Base-by-base conservation (phyloP, 2,113 vertebrate species). In the Mastomys coucha region DNA sequence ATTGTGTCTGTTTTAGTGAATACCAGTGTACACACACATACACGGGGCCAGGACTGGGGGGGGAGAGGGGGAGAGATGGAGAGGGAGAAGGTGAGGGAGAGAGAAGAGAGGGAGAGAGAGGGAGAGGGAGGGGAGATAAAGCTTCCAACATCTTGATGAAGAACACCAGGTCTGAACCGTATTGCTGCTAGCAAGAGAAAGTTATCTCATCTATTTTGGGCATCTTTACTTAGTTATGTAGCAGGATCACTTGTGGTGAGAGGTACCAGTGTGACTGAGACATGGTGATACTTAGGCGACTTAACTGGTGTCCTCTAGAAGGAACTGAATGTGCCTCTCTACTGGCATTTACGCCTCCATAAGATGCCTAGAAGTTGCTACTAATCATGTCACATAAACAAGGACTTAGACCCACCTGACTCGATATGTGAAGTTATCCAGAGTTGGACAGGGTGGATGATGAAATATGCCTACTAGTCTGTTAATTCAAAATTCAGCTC, bases 281-380 rank as follows among this genome's bases (percentile, higher is more conserved):
- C 13, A 17, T 10, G 1, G 28, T 1, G 8, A 14, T 73, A 0
- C 10, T 42, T 76, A 67, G 14, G 22, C 26, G 51, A 65, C 49
- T 65, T 65, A 73, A 80, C 36, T 39, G 53, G 20, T 75, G 1
- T n/a, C 63, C 67, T 49, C 2, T 22, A 26, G 31, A n/a, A 56
- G 67, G n/a, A 51, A 77, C 45, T 16, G 8, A 72, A 28, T 28
- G 51, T 49, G 13, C 7, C 0, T 22, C 0, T 36, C 45, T 60
- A 13, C 26, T 28, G n/a, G 17, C 14, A 45, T 22, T 72, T 63
- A 10, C 17, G 20, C 6, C 78, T 56, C 28, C 51, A 16, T 45
- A 36, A 19, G 49, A 22, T 33, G 1, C 16, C 16, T 5, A 0
- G 2, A 1, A 31, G 19, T 42, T 73, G 4, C 20, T 58, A 5